Percentiles rank a stretch among this genome's conserved stretches.
These are phyloP conservation scores for Threskiornis aethiopicus DNA, from an alignment of 2,797 vertebrate genomes.

Conservation along the genomic window DNA sequence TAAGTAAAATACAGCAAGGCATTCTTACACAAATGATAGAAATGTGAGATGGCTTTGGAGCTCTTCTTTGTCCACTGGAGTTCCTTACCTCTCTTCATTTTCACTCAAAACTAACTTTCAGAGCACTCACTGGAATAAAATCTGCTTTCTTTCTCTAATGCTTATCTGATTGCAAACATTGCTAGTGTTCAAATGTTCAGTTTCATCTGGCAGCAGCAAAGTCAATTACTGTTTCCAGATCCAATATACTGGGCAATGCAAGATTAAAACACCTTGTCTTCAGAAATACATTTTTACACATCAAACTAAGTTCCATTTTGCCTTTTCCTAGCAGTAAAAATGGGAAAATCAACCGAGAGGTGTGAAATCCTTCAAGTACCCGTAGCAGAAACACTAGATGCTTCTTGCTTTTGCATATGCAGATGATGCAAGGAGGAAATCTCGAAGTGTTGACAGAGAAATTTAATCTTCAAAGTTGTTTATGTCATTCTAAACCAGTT, in stretches of 20 bases:
- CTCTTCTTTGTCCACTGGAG: not conserved
- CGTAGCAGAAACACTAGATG: not conserved
- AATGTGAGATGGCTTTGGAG: not conserved
- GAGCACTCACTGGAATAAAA: not conserved
- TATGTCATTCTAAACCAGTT: not conserved
- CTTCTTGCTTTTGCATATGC: not conserved
- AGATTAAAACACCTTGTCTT: not conserved
- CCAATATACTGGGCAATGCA: not conserved
- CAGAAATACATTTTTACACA: not conserved
- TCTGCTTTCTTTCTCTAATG: not conserved
- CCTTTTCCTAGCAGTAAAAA: not conserved
- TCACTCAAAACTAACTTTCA: not conserved
- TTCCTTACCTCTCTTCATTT: not conserved
- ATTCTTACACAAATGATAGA: not conserved
- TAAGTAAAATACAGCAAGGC: not conserved
- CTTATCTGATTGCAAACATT: not conserved
- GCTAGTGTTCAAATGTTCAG: not conserved
- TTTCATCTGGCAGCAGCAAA: not conserved
- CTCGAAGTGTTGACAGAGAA: not conserved
- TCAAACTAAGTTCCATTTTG: not conserved
- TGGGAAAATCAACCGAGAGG: not conserved
- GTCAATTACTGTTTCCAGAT: not conserved
- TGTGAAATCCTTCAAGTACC: not conserved
- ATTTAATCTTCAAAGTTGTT: not conserved
- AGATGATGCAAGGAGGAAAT: not conserved